phyloP scores from a whole-genome alignment of 1,140 invertebrate species.

The Atta cephalotes region DNA sequence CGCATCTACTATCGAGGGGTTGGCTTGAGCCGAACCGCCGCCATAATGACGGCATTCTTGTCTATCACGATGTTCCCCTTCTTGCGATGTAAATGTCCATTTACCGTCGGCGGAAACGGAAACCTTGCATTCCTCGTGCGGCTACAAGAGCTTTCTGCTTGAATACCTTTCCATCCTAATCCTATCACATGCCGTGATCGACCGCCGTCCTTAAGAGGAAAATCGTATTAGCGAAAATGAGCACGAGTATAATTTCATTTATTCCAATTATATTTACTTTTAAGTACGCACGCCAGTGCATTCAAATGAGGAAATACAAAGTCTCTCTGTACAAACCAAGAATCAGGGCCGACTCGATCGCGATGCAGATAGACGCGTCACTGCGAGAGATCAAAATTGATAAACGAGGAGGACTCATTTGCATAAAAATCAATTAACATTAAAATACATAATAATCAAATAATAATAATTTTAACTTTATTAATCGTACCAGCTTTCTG shows the following conservation, averaged over 20 bases:
- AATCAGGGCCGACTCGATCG: not conserved
- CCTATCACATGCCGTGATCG: not conserved
- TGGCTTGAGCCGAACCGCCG: conserved; percentile 67
- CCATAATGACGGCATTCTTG: conserved; percentile 74
- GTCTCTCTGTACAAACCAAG: not conserved
- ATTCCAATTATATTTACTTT: conserved; percentile 35
- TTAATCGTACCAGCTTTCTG: not conserved
- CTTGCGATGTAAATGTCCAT: conserved; percentile 69
- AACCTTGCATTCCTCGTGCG: conserved; percentile 21
- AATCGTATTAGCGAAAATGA: conserved; percentile 38
- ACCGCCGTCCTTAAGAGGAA: conserved; percentile 12
- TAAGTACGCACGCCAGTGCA: not conserved
- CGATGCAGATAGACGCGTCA: not conserved
- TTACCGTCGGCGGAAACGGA: conserved; percentile 59
- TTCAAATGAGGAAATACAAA: conserved; percentile 8
- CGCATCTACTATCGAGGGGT: conserved; percentile 76
- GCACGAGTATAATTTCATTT: conserved; percentile 11
- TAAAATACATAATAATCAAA: too few species aligned
- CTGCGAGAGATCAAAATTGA: not conserved
- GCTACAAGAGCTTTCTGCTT: not conserved
- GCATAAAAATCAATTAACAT: not conserved
- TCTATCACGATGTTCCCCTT: conserved; percentile 68
- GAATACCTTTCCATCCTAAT: not conserved
- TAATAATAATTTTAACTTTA: not conserved
- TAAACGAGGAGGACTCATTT: not conserved